Evolutionary conservation across 2,888 invertebrate species (phyloP).

Genomic region (Hedychridium roseum): DNA sequence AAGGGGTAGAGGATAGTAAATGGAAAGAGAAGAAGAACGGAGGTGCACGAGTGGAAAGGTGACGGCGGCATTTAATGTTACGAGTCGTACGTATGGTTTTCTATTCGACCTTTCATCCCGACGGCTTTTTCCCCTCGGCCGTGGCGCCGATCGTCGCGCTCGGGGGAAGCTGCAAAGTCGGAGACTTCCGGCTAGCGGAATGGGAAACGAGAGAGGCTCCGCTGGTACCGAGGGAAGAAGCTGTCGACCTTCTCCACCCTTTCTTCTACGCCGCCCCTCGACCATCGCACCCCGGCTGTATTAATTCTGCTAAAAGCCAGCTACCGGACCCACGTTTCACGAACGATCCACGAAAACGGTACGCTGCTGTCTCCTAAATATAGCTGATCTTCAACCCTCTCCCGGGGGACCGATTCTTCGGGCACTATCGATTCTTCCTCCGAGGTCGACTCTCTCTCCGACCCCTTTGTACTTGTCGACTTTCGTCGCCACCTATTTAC

Average conservation of each 20-base stretch:
- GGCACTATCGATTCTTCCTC: too few relatives aligned
- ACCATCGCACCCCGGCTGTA: constrained; percentile 28
- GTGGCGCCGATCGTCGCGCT: constrained; percentile 16
- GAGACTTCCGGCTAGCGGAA: constrained; percentile 18
- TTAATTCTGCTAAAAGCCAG: constrained; percentile 58
- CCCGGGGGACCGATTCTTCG: too few relatives aligned
- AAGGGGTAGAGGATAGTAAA: neutral
- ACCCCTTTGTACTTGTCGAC: too few relatives aligned
- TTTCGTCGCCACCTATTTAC: too few relatives aligned
- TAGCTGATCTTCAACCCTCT: too few relatives aligned
- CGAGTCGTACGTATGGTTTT: constrained; percentile 27
- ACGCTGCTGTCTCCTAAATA: too few relatives aligned
- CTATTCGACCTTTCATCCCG: too few relatives aligned
- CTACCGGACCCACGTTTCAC: too few relatives aligned
- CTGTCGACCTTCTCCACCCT: neutral
- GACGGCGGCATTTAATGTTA: constrained; percentile 39
- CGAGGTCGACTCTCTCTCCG: too few relatives aligned
- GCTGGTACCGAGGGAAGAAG: neutral
- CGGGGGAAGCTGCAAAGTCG: constrained; percentile 20
- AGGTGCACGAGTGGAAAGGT: constrained; percentile 7
- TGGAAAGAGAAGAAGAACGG: neutral
- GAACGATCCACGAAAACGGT: too few relatives aligned
- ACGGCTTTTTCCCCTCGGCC: constrained; percentile 36
- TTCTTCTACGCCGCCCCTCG: constrained; percentile 8
- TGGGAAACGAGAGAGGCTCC: constrained; percentile 1